These are phyloP conservation scores for Anarrhichthys ocellatus DNA, from an alignment of 2,113 vertebrate genomes.

Conservation along the genomic window DNA sequence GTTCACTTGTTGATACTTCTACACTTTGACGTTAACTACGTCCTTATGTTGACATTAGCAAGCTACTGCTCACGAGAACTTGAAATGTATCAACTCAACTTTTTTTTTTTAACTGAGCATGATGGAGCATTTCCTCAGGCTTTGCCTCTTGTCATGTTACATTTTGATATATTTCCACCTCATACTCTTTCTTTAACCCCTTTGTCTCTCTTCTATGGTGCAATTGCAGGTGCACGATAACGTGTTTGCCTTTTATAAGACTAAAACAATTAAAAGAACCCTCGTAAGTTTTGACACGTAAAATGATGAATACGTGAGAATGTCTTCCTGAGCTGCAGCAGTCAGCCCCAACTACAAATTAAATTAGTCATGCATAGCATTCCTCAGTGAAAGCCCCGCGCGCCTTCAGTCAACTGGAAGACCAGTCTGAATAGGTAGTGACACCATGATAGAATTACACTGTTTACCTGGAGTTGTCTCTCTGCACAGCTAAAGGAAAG, in stretches of 20 bases:
- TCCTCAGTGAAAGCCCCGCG: conserved; percentile 64
- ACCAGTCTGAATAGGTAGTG: conserved; percentile 51
- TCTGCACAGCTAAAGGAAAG: not conserved
- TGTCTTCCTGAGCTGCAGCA: conserved; percentile 24
- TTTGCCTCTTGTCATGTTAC: not conserved
- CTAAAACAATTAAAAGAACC: not conserved
- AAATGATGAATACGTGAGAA: not conserved
- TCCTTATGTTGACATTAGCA: not conserved
- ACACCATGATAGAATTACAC: conserved; percentile 38
- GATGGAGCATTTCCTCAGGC: not conserved
- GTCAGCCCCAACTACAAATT: conserved; percentile 44
- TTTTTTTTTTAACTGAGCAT: not conserved
- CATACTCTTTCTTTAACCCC: not conserved
- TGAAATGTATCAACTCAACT: not conserved
- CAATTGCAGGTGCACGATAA: conserved; percentile 31
- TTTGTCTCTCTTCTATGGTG: conserved; percentile 10
- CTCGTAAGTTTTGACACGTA: not conserved
- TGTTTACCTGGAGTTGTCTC: conserved; percentile 7
- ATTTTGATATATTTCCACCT: not conserved
- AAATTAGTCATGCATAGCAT: conserved; percentile 81
- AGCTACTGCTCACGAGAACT: not conserved
- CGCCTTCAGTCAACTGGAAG: conserved; percentile 67
- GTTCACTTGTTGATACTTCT: no score
- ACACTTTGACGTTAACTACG: not conserved
- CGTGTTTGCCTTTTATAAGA: not conserved